phyloP scores from a whole-genome alignment of 2,888 invertebrate species.

The Ormyrus thymus region DNA sequence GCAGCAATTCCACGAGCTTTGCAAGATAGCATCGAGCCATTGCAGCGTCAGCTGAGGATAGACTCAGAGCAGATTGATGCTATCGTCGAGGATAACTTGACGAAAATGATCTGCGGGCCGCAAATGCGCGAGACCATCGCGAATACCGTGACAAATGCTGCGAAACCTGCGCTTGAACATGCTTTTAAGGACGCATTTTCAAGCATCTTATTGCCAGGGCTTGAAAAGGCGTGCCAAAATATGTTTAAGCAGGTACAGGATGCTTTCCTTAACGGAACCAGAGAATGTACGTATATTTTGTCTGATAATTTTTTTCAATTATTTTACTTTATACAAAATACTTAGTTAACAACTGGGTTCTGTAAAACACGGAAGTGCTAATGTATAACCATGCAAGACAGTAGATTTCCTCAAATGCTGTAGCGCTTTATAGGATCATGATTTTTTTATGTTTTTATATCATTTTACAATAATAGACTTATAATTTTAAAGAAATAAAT shows the following conservation, averaged over 20 bases:
- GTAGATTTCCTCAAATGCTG: no score
- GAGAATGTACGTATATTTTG: conserved; percentile 84
- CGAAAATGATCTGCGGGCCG: conserved; percentile 85
- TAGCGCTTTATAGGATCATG: no score
- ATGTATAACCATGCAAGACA: no score
- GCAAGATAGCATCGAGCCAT: conserved; percentile 82
- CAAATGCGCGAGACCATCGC: conserved; percentile 85
- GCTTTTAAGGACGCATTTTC: conserved; percentile 87
- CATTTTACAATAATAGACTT: conserved; percentile 7
- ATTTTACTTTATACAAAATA: no score
- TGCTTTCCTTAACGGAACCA: conserved; percentile 90
- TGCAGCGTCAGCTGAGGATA: conserved; percentile 81
- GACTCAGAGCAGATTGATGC: conserved; percentile 79
- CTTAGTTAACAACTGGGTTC: no score
- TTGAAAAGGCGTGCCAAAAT: conserved; percentile 89
- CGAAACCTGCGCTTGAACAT: conserved; percentile 85
- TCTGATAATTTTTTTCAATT: background rate
- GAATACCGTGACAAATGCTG: conserved; percentile 80
- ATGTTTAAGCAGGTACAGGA: conserved; percentile 94
- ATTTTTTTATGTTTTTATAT: background rate
- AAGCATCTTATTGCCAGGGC: conserved; percentile 86
- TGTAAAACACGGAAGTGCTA: no score
- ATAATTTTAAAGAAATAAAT: conserved; percentile 14
- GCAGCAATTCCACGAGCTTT: conserved; percentile 78
- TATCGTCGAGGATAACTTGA: conserved; percentile 87